Evolutionary conservation across 2,888 invertebrate genomes (phyloP), one percentile per base, ranked within the genome.

Genomic region (Gastracanthus pulcherrimus): DNA sequence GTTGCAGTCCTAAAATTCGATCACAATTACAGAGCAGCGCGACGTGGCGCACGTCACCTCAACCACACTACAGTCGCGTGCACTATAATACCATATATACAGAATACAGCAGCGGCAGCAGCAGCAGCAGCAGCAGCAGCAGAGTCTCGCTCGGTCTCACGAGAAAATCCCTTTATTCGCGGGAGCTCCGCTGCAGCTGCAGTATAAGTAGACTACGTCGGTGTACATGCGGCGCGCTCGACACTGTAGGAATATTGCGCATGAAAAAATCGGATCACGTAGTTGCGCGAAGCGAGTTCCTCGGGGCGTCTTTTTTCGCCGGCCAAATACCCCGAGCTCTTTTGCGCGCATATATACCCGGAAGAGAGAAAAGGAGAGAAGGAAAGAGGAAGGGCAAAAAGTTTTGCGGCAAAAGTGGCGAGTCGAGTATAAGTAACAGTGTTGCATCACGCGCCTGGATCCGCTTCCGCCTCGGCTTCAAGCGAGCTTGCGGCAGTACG

Each of bases 221-320:
- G n/a, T n/a, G n/a, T n/a, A n/a, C n/a, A n/a, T n/a, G 23, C 11
- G n/a, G 41, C 38, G 6, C 36, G 19, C 23, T 13, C 45, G 1
- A 13, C 16, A 45, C 16, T 45, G n/a, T 31, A 29, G 31, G 29
- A 38, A 64, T 64, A 64, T 64, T 23, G 36, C 38, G 23, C 70
- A 55, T 55, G 55, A 55, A 70, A 70, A 55, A 70, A 55, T 70
- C 70, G 70, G 70, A 70, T 55, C 70, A 70, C 70, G 55, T 70
- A 38, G 38, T 29, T 16, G 58, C 16, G 19, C 5, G 45, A 48
- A n/a, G 19, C 16, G 58, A 60, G 60, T 16, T 60, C 4, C 9
- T 48, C 48, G 2, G 2, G n/a, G 1, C 45, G 16, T 13, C 2
- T 3, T 48, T 48, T 48, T 48, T 48, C n/a, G 29, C 6, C 58